Base-by-base conservation (phyloP, 2,888 invertebrate species). In the Parapristionchus giblindavisi region DNA sequence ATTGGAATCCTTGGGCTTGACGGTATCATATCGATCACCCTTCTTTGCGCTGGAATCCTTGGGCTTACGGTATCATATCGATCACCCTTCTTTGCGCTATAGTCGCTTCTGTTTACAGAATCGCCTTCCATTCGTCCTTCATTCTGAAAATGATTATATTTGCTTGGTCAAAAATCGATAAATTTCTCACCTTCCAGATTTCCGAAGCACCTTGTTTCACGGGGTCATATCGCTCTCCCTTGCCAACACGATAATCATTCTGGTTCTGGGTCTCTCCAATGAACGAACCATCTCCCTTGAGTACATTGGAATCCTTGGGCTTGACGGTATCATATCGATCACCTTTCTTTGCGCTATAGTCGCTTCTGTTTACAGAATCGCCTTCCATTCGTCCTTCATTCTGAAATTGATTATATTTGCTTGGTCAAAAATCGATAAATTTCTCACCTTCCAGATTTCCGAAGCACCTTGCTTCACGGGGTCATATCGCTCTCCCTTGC, bases 261-360 rank as follows among this genome's bases (percentile, higher is more conserved):
- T 75, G 78, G n/a, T 75, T 79, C 56, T 74, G 76, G 2, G 79
- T 82, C 65, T 78, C 77, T 5, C 68, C 61, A 14, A 48, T 76
- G 60, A 83, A 83, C 32, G 63, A 36, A 11, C 79, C 83, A 36
- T 82, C 77, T 2, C 77, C 75, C 54, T 75, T 68, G 14, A 83
- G 58, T 27, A 84, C 56, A 40, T 83, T 73, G 24, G 83, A 79
- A 51, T 83, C 84, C 11, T 66, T 38, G 14, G 84, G 81, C n/a
- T 65, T 60, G 51, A 63, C 75, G 40, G 63, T 43, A 32, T 75
- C 72, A 36, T 65, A 73, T 11, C 78, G 73, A 21, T 78, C 78
- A 6, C 78, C 78, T 27, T 72, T 71, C 66, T 40, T 80, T 14
- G 48, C 68, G 24, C 32, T 34, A 75, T 75, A 79, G 27, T 81